phyloP scores from a whole-genome alignment of 2,888 invertebrate genomes.

The Trisateles emortualis region DNA sequence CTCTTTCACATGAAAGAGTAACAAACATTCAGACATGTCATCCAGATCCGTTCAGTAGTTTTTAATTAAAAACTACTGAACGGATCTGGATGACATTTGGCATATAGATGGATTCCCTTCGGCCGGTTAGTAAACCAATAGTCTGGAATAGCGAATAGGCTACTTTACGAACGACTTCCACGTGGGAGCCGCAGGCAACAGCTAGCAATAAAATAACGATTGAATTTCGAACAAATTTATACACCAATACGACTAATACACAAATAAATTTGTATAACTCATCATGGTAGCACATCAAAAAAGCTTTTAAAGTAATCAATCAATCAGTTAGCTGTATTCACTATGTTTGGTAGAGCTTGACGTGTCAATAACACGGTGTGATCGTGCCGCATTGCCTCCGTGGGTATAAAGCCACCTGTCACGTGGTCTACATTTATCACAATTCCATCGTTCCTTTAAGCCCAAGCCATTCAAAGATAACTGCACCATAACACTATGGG shows the following conservation, averaged over 20 bases:
- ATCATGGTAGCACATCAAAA: constrained; percentile 43
- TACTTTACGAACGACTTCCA: too few species aligned
- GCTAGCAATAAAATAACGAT: neutral
- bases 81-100: too few species aligned
- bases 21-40: too few species aligned
- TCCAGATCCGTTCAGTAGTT: too few species aligned
- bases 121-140: too few species aligned
- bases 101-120: too few species aligned
- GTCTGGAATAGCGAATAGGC: too few species aligned
- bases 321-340: constrained; percentile 49
- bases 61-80: too few species aligned
- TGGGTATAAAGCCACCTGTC: constrained; percentile 68
- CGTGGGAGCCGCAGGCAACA: too few species aligned
- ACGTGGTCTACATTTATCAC: constrained; percentile 72
- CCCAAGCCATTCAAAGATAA: constrained; percentile 48
- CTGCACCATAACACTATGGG: constrained; percentile 31
- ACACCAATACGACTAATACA: constrained; percentile 1
- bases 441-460: constrained; percentile 59
- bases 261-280: constrained; percentile 24
- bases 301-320: constrained; percentile 63
- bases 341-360: constrained; percentile 63
- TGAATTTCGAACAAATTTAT: neutral
- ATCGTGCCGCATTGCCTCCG: constrained; percentile 45
- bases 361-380: constrained; percentile 66
- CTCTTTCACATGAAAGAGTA: too few species aligned